These are phyloP conservation scores for Megaceryle alcyon DNA, from an alignment of 2,797 vertebrate genomes.

Conservation along the genomic window DNA sequence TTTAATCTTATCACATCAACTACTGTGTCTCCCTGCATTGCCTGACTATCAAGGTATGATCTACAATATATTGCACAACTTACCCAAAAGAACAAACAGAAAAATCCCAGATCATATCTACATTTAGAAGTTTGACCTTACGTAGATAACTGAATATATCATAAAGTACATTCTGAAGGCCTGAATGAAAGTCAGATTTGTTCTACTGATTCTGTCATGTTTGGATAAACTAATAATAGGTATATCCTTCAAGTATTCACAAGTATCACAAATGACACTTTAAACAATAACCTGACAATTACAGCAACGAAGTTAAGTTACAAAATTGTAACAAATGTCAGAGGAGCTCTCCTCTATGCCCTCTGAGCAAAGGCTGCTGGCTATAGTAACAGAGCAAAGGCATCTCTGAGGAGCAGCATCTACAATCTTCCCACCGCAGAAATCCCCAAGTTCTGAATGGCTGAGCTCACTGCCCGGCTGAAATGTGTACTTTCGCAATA, in stretches of 20 bases:
- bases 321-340: neutral
- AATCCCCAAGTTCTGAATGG: neutral
- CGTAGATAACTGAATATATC: neutral
- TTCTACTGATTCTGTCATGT: neutral
- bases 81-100: neutral
- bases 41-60: neutral
- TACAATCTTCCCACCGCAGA: neutral
- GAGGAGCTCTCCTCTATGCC: neutral
- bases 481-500: neutral
- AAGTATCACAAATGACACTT: neutral
- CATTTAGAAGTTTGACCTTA: conserved; percentile 1
- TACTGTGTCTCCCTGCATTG: neutral
- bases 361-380: neutral
- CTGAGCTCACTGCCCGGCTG: neutral
- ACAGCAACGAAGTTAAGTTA: neutral
- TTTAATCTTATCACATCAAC: neutral
- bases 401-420: neutral
- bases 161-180: neutral
- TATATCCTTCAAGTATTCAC: neutral
- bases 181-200: neutral
- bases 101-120: neutral
- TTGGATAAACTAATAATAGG: neutral
- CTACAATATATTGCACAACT: neutral
- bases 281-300: neutral
- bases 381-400: neutral